Base-by-base conservation (phyloP, 2,113 vertebrate species). In the Phalacrocorax brasilianus region DNA sequence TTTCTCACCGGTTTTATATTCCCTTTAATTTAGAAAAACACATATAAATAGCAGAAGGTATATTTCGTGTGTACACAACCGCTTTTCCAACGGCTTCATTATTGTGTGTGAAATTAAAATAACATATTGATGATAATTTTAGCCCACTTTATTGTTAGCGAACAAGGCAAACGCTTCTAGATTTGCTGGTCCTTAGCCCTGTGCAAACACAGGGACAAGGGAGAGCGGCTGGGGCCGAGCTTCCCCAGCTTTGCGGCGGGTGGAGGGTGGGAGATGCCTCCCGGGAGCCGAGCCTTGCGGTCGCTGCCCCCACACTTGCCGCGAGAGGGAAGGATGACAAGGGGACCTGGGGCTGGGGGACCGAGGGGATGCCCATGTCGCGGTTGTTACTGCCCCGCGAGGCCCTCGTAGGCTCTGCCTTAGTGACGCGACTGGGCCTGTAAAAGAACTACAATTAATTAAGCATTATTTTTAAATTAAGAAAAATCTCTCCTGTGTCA, bases 41-140 rank as follows among this genome's bases (percentile, higher is more conserved):
- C 52, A 38, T 9, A 63, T 85, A 77, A 97, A 95, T 85, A 95
- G 93, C 94, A 96, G 93, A 94, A 97, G 95, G 88, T 95, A 2
- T 53, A 24, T 65, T 58, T 63, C 2, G 0, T 78, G 85, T 53
- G 85, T 13, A 63, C 88, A 40, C 89, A 73, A 7, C 45, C 77
- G 14, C 81, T 40, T 67, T 61, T 85, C 81, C 62, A 1, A 63
- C 2, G 66, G 50, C 59, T 96, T 66, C 72, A 40, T 40, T 65
- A 73, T 33, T 52, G 89, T 35, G 42, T 3, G 33, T 10, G 77
- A 40, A 58, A 56, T n/a, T 70, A 58, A 38, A 76, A 79, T 49
- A 94, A 85, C 14, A 33, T 12, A 23, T 8, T 55, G 81, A 12
- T 8, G 81, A 8, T 14, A 26, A 72, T 79, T 93, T 70, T 72